phyloP scores from a whole-genome alignment of 2,888 invertebrate species.

The Antheraea yamamai region DNA sequence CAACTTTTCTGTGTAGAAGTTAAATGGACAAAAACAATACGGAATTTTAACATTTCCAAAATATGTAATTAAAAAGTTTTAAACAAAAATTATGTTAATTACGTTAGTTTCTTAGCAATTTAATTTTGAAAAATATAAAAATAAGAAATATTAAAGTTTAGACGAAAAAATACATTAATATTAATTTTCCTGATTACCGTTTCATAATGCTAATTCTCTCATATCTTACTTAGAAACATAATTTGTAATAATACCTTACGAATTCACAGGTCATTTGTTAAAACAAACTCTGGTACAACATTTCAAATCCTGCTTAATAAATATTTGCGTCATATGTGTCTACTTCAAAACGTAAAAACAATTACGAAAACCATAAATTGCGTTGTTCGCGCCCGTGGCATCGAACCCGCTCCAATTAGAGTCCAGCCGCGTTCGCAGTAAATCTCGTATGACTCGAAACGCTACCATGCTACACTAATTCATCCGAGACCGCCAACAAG shows the following conservation, averaged over 20 bases:
- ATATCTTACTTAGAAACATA: background rate
- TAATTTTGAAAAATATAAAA: background rate
- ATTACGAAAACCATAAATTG: constrained; percentile 77
- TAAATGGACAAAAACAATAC: background rate
- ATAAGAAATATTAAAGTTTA: background rate
- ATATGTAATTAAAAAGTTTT: background rate
- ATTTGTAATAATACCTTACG: background rate
- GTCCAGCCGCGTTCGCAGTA: constrained; percentile 67
- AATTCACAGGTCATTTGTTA: background rate
- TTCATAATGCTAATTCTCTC: background rate
- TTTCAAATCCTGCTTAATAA: background rate
- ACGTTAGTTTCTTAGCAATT: background rate
- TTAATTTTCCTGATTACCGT: background rate
- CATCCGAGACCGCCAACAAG: constrained; percentile 70
- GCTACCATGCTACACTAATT: constrained; percentile 81
- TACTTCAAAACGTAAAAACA: constrained; percentile 60
- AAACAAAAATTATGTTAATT: background rate
- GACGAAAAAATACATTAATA: background rate
- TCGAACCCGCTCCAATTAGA: constrained; percentile 78
- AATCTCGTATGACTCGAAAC: constrained; percentile 58
- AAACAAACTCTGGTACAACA: background rate
- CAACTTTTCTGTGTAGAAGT: background rate
- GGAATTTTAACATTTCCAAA: background rate
- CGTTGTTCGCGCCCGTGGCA: constrained; percentile 72
- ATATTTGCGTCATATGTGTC: constrained; percentile 2